These are phyloP conservation scores for Paradoxurus hermaphroditus DNA, from an alignment of 2,113 vertebrate species.

Conservation along the genomic window DNA sequence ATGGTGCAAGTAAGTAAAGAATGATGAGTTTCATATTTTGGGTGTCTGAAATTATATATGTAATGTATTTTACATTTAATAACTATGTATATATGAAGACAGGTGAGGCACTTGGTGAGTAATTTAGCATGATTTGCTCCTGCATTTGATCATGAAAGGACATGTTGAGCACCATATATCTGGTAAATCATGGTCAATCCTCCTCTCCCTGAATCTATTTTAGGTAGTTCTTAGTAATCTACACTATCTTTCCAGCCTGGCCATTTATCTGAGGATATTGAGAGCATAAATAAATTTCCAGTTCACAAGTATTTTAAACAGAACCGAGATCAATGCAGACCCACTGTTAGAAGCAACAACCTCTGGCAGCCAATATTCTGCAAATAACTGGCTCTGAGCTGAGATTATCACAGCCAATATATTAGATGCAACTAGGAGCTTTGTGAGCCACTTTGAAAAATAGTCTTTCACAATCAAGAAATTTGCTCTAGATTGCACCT, in stretches of 20 bases:
- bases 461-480: constrained; percentile 41
- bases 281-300: neutral
- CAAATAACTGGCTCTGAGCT: constrained; percentile 30
- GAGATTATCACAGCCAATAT: constrained; percentile 23
- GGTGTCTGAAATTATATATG: neutral
- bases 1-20: neutral
- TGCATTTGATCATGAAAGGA: neutral
- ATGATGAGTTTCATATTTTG: neutral
- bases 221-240: neutral
- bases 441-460: constrained; percentile 44
- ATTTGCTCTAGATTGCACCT: constrained; percentile 30
- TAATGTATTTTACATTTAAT: too few relatives aligned
- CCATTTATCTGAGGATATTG: constrained; percentile 8
- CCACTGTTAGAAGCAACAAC: neutral
- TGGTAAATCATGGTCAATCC: neutral
- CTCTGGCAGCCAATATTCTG: constrained; percentile 20
- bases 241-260: neutral
- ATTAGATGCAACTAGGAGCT: constrained; percentile 39
- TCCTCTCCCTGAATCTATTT: neutral
- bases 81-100: neutral
- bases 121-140: neutral
- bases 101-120: neutral
- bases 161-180: neutral
- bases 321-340: constrained; percentile 48
- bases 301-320: constrained; percentile 15